Base-by-base conservation (phyloP, 2,113 vertebrate genomes). In the Melierax canorus region DNA sequence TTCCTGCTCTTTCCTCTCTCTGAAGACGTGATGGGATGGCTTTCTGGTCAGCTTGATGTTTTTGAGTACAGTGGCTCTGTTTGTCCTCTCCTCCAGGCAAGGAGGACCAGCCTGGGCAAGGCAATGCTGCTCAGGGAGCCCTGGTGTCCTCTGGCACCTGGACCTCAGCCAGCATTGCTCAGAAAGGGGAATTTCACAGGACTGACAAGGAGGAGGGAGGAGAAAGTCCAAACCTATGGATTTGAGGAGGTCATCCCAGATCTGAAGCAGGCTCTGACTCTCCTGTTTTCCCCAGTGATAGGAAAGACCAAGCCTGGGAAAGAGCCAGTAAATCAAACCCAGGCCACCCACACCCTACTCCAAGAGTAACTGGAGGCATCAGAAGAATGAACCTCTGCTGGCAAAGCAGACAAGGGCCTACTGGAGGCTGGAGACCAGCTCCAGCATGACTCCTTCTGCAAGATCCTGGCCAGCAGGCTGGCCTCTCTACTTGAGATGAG, bases 401-500 rank as follows among this genome's bases (percentile, higher is more conserved):
- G 41, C 12, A 71, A n/a, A 87, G 56, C 43, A 60, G 67, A 14
- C 27, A 56, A 21, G 64, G 58, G 36, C 23, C 75, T 55, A 27
- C 67, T 34, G 26, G 29, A 41, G 60, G 12, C 50, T 92, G 89
- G 66, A 46, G 26, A 41, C 11, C 1, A 8, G 38, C 60, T 64
- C 22, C 41, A 66, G 50, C 5, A 2, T 7, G 11, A 20, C 51
- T 62, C 8, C 62, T 90, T 30, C 62, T 74, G 34, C 14, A 51
- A 12, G 29, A 51, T 4, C 46, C 71, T 53, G 62, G 18, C 62
- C 80, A 39, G n/a, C 62, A 86, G 27, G 10, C 21, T 34, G 74
- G 55, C 48, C 14, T 50, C 24, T 29, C 13, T 43, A 3, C 63
- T 20, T 0, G 0, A 4, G 24, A 1, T 12, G 36, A 19, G 43